A percentile compares a stretch with the other conserved stretches of the same genome.
Evolutionary conservation across 2,888 invertebrate species (phyloP).

Genomic region (Monopis laevigella): DNA sequence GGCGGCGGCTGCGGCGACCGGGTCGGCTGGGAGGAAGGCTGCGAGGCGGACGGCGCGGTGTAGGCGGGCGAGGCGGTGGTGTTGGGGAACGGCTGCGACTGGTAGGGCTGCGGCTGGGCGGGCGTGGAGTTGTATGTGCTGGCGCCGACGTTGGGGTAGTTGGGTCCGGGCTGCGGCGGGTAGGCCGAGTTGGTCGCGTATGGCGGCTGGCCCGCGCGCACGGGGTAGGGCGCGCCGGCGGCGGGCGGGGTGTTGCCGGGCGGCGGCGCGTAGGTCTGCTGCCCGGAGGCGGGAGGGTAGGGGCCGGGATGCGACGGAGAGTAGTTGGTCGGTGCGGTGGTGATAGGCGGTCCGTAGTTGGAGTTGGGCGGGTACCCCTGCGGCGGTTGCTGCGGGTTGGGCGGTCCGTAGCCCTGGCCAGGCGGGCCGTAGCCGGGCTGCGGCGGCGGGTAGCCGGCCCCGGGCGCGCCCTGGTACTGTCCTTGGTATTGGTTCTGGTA

Average conservation of each 20-base stretch:
- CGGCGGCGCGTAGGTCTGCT: constrained; percentile 59
- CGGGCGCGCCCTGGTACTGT: constrained; percentile 67
- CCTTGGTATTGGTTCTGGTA: constrained; percentile 76
- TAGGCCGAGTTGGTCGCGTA: constrained; percentile 57
- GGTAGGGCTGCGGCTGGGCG: constrained; percentile 57
- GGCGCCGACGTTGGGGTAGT: constrained; percentile 54
- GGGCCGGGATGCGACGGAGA: constrained; percentile 54
- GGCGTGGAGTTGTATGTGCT: constrained; percentile 57
- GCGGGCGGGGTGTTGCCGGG: constrained; percentile 45
- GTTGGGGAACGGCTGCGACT: constrained; percentile 58
- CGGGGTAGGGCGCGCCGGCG: constrained; percentile 48
- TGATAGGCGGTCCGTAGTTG: constrained; percentile 70
- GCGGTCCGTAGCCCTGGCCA: constrained; percentile 69
- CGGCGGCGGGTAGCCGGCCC: constrained; percentile 70
- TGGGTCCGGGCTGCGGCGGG: constrained; percentile 49
- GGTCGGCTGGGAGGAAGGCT: constrained; percentile 58
- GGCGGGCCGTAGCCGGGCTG: constrained; percentile 76
- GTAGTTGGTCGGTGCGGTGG: constrained; percentile 66
- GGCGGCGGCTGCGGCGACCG: constrained; percentile 67
- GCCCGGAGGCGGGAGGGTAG: constrained; percentile 53
- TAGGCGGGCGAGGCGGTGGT: constrained; percentile 62
- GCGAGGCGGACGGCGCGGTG: constrained; percentile 62
- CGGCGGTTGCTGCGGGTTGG: constrained; percentile 69
- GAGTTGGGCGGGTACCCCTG: constrained; percentile 74
- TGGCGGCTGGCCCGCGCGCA: constrained; percentile 47